Base-by-base conservation (phyloP, 1,140 invertebrate species). In the Brachionus rubens region DNA sequence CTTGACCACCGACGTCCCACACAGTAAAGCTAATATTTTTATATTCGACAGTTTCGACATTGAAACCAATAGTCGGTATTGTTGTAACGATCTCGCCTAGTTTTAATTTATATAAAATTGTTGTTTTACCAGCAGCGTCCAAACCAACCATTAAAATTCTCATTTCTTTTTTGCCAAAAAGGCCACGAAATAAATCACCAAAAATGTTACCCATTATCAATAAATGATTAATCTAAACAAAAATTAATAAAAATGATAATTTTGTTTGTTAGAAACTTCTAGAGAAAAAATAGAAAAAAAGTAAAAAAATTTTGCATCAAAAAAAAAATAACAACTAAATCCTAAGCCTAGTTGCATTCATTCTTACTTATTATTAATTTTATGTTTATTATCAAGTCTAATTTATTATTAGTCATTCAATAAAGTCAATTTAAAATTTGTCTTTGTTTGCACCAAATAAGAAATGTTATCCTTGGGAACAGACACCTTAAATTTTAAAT, bases 71-170 rank as follows among this genome's bases (percentile, higher is more conserved):
- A 1, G 95, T 98, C 36, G 95, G 95, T 86, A 98, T 98, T 10
- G 94, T 98, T 16, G 94, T 97, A 4, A 98, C 94, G 80, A 98
- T 93, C 87, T 98, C 94, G 70, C 94, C 95, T 52, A 98, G 87
- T 84, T 98, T 98, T 70, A 98, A 86, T 87, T 96, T 96, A 83
- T 98, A 98, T 67, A 98, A 87, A 84, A 98, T 97, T 70, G 95
- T 98, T 5, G 95, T 98, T 88, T 98, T 98, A 80, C 95, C 95
- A 80, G 94, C 94, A 68, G 93, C 93, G 87, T 98, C 94, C 65
- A 98, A 87, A 41, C 94, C 94, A 80, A 94, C 94, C 94, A 96
- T 96, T 85, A 96, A 89, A 90, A 96, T 96, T 88, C 94, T 91
- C 93, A 96, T 96, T 88, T 96, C 93, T 85, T 95, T 96, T 87